Base-by-base conservation (phyloP, 2,797 vertebrate genomes). In the Argentina silus region DNA sequence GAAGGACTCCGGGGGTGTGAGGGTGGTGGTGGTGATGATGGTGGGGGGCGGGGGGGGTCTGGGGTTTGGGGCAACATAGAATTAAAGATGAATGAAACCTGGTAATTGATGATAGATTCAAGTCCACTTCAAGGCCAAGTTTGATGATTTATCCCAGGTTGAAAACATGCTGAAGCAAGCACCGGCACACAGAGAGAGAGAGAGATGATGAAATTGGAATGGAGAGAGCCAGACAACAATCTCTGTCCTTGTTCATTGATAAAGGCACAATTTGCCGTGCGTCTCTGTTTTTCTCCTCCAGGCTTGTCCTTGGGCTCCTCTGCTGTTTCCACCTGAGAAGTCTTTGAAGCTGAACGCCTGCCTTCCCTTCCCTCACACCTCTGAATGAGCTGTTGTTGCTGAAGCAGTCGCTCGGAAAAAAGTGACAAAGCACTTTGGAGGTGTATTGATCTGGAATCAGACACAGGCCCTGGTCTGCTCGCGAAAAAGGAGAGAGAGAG, bases 361-460 rank as follows among this genome's bases (percentile, higher is more conserved):
- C 73, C 81, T 80, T 71, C 77, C 59, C 78, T 74, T 78, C 72
- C 61, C 74, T 83, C 3, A 3, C 84, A 81, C 85, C 80, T 87
- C 80, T 82, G 73, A 72, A 65, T 71, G 71, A 72, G 73, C 79
- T 57, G 76, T 81, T 81, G 27, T 36, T 59, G 69, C 81, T 72
- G 79, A 79, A 88, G 86, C 84, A 81, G 80, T 74, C 7, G 12
- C 78, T 67, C 6, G 45, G 72, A 72, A 63, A 74, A 36, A 63
- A 80, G 70, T 66, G 60, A 73, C 72, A 78, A 67, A 57, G 65
- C 77, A 80, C 81, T 82, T 65, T 21, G 69, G 73, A 84, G 44
- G 70, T 69, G 70, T 86, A 89, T 86, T 56, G 84, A 91, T 88
- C 84, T 65, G 72, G 69, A 73, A 76, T 84, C 70, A 76, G 68